These are phyloP conservation scores for Acleris emargana DNA, from an alignment of 2,888 invertebrate genomes.

Conservation along the genomic window DNA sequence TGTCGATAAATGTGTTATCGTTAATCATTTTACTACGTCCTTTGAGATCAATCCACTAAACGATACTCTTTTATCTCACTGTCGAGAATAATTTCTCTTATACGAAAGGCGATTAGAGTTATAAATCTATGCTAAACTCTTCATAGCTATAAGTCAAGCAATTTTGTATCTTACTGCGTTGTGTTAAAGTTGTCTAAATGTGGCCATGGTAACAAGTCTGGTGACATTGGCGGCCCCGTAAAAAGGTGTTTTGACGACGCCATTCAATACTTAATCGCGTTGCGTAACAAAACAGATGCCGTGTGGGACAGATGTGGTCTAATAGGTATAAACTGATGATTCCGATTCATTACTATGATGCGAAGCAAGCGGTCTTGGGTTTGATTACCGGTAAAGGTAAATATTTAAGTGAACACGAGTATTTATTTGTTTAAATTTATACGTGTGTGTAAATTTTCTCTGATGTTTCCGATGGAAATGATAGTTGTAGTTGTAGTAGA, in stretches of 20 bases:
- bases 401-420: too few species aligned
- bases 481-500: too few species aligned
- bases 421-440: too few species aligned
- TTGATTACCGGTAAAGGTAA: too few species aligned
- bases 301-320: constrained; percentile 5
- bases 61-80: constrained; percentile 20
- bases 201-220: neutral
- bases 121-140: constrained; percentile 32
- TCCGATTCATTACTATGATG: too few species aligned
- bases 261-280: constrained; percentile 2
- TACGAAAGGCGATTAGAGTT: constrained; percentile 30
- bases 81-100: constrained; percentile 34
- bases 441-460: too few species aligned
- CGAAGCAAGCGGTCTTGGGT: too few species aligned
- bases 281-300: constrained; percentile 7
- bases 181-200: neutral
- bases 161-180: constrained; percentile 9
- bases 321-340: neutral
- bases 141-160: neutral
- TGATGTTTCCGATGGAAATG: neutral
- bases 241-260: neutral
- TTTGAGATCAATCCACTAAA: constrained; percentile 23
- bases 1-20: constrained; percentile 10
- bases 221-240: neutral
- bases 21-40: constrained; percentile 29